Percentiles rank a stretch among this genome's conserved stretches.
These are phyloP conservation scores for Turritopsis dohrnii DNA, from an alignment of 30 jellyfish, hydroid and myxozoan species.

Conservation along the genomic window DNA sequence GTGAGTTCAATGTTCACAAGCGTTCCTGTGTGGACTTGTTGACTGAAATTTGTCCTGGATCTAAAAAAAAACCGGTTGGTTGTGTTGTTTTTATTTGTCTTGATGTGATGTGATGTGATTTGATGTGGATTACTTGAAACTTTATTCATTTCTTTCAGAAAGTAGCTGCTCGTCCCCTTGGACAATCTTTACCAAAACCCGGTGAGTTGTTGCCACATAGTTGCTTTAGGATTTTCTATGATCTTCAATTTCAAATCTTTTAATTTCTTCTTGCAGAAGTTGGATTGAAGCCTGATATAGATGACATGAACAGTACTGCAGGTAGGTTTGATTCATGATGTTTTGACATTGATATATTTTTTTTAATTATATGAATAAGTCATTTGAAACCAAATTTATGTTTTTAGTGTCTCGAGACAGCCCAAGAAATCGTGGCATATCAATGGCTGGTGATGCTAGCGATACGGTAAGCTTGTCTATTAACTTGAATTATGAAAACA, in stretches of 20 bases:
- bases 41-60: conserved; percentile 76
- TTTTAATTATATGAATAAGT: not conserved
- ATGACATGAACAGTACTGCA: not conserved
- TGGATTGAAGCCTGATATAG: not conserved
- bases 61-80: conserved; percentile 34
- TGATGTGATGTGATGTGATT: not conserved
- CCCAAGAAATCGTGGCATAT: not conserved
- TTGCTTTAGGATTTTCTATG: not conserved
- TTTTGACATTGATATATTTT: not conserved
- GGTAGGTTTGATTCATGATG: not conserved
- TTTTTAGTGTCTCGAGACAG: not conserved
- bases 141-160: not conserved
- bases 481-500: no score
- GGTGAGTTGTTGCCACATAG: not conserved
- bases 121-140: not conserved
- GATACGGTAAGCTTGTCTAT: not conserved
- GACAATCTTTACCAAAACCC: not conserved
- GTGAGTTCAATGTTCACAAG: conserved; percentile 89
- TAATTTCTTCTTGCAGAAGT: not conserved
- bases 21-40: conserved; percentile 78
- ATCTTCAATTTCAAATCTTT: not conserved
- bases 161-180: not conserved
- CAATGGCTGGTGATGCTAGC: not conserved
- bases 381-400: not conserved
- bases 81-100: not conserved